Conservation (phyloP, 2,888 invertebrate species). For the Drosophila gaucha region DNA sequence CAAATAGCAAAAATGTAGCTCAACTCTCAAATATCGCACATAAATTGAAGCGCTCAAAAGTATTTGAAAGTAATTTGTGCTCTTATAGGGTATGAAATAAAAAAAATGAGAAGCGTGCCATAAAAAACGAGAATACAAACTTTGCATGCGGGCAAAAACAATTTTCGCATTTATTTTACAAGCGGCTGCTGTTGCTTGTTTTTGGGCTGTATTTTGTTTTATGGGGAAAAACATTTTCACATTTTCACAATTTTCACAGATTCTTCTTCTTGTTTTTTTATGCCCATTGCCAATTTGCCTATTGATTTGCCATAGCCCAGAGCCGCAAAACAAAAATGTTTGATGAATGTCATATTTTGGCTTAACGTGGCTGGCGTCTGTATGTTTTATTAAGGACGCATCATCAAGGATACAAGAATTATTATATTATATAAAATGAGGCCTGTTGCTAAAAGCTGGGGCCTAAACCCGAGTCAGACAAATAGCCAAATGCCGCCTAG, state of each 20-base stretch:
- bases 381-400: conserved; percentile 16
- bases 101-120: conserved; percentile 31
- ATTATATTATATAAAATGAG: conserved; percentile 10
- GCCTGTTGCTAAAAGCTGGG: neutral
- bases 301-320: conserved; percentile 64
- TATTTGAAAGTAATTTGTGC: conserved; percentile 66
- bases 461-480: conserved; percentile 11
- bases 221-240: conserved; percentile 38
- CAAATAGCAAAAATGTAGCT: conserved; percentile 5
- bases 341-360: conserved; percentile 60
- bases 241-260: conserved; percentile 29
- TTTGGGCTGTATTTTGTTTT: conserved; percentile 49
- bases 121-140: conserved; percentile 45
- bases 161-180: conserved; percentile 50
- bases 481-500: conserved; percentile 25
- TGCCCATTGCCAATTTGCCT: conserved; percentile 67
- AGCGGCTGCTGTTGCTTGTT: conserved; percentile 12
- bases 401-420: conserved; percentile 20
- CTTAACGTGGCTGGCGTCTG: conserved; percentile 38
- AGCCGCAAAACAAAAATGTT: conserved; percentile 33
- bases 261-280: conserved; percentile 41
- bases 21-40: conserved; percentile 35
- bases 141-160: conserved; percentile 53
- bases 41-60: conserved; percentile 59
- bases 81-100: conserved; percentile 19